phyloP scores from a whole-genome alignment of 2,113 vertebrate species.

The Saccopteryx bilineata region DNA sequence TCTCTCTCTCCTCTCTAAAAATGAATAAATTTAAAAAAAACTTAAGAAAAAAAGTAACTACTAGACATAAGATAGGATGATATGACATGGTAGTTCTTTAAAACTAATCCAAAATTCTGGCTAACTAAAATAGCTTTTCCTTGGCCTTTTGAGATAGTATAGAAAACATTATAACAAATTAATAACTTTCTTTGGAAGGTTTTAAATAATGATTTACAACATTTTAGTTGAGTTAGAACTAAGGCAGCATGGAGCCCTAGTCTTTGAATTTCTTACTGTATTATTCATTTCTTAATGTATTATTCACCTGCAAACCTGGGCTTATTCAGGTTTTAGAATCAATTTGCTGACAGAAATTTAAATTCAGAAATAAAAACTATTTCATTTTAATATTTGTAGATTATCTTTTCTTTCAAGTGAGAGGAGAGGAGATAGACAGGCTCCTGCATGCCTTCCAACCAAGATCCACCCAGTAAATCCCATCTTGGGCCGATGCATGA shows the following conservation, averaged over 20 bases:
- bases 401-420: too few species aligned
- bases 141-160: neutral
- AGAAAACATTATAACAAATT: slow-evolving; percentile 31
- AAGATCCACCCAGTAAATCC: too few species aligned
- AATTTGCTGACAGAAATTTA: slow-evolving; percentile 38
- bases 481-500: too few species aligned
- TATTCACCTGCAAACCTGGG: neutral
- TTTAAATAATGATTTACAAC: neutral
- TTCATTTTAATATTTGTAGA: slow-evolving; percentile 25
- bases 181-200: neutral
- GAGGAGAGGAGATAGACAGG: too few species aligned
- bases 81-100: neutral
- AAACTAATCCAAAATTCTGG: neutral
- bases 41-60: neutral
- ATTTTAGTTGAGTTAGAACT: neutral
- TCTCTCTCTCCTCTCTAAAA: too few species aligned
- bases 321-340: neutral
- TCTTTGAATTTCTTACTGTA: neutral
- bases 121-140: neutral
- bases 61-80: neutral
- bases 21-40: too few species aligned
- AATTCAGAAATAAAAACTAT: slow-evolving; percentile 4
- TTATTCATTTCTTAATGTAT: neutral
- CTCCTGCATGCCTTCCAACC: too few species aligned
- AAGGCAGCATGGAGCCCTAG: neutral